Base-by-base conservation (phyloP, 2,113 vertebrate species). In the Nannobrachium achirus region DNA sequence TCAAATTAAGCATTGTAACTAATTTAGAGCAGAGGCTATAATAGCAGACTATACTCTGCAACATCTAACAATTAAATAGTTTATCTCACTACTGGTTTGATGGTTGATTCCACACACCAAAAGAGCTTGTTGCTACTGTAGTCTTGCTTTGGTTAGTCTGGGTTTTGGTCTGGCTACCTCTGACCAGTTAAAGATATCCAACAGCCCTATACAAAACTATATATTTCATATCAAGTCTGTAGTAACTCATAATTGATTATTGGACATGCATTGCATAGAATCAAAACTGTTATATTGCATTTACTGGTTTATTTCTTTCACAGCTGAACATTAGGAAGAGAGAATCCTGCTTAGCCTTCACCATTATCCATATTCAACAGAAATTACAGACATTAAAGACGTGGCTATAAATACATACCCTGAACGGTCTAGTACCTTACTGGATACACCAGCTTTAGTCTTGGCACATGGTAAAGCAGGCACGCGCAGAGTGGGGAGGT, bases 1-100 rank as follows among this genome's bases (percentile, higher is more conserved):
- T 71, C 55, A 70, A 52, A 42, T 55, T 42, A n/a, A 3, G 40
- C 33, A 58, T n/a, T 44, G n/a, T 44, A 52, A 15, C 11, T 40
- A 15, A 40, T 41, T 40, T 64, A 33, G 14, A 45, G 19, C 15
- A 10, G 10, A 64, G 33, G 9, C n/a, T 19, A 15, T 33, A n/a
- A 33, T 38, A 46, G 51, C 14, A 45, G 39, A 25, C 10, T 20
- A 16, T 19, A 33, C 41, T 33, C 25, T 33, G 25, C 40, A 20
- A 38, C 9, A 25, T 39, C 44, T 10, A n/a, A n/a, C n/a, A n/a
- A 53, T 44, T 44, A 44, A 44, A 8, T 8, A 10, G 2, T 49
- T 46, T 41, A 16, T 39, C 42, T 39, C 15, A 44, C 69, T 16
- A 40, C 42, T 15, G 40, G 10, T 8, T 39, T 45, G 41, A 48